phyloP scores from a whole-genome alignment of 2,888 invertebrate species.

The Thereva nobilitata region DNA sequence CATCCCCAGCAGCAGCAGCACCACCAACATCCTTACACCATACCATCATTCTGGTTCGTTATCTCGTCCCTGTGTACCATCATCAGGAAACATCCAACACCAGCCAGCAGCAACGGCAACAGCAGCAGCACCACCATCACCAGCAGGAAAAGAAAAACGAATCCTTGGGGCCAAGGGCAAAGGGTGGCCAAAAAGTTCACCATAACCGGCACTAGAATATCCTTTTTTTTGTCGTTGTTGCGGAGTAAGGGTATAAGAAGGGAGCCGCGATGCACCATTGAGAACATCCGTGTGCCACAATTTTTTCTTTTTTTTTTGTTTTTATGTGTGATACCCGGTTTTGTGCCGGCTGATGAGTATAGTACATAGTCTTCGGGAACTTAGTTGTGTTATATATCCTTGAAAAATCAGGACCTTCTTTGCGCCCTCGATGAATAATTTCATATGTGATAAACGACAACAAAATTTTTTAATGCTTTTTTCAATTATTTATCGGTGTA shows the following conservation, averaged over 20 bases:
- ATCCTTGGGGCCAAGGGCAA: background rate
- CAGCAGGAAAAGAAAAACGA: background rate
- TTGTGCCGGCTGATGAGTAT: background rate
- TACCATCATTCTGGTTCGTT: too few species aligned
- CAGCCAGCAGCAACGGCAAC: too few species aligned
- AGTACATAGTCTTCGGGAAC: slow-evolving; percentile 1
- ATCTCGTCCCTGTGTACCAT: too few species aligned
- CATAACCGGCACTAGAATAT: too few species aligned
- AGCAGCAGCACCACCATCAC: background rate
- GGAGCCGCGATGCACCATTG: slow-evolving; percentile 16
- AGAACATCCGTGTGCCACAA: slow-evolving; percentile 11
- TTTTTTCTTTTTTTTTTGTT: background rate
- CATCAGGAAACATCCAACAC: too few species aligned
- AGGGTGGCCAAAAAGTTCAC: background rate
- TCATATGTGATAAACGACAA: too few species aligned
- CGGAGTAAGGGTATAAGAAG: too few species aligned
- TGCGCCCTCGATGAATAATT: too few species aligned
- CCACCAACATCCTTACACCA: background rate
- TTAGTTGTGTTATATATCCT: background rate
- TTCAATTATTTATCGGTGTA: too few species aligned
- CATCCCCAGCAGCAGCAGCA: background rate
- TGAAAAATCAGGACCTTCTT: too few species aligned
- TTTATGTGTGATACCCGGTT: background rate
- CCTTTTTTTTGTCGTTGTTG: too few species aligned
- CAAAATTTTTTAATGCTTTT: too few species aligned